Evolutionary conservation across 2,113 vertebrate species (phyloP), one percentile per base, ranked within the genome.

Genomic region (Caranx ignobilis): DNA sequence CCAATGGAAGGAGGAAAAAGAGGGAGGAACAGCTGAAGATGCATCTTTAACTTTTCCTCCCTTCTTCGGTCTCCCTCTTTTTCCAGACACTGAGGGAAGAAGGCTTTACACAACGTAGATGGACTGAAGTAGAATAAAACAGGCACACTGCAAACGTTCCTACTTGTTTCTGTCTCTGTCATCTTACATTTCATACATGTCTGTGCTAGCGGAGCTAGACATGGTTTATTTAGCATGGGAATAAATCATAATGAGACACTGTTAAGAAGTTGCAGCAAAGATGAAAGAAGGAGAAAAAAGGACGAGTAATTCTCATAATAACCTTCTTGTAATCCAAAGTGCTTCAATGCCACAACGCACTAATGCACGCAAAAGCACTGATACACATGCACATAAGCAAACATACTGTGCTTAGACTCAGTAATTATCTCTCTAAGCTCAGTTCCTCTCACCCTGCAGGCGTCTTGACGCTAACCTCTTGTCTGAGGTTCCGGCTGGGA

Each of bases 381-480:
- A 75, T 47, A 52, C 26, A 13, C 69, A 59, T 34, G 32, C 81
- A 82, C 59, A 62, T 31, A 39, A 65, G 68, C 34, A 85, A 84
- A 82, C 75, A 77, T 12, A 45, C 61, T 47, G 43, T 66, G 70
- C 72, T 73, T 56, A 81, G 71, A 66, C 71, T 60, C 12, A 31
- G 76, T 65, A 75, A 92, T 92, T 91, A 79, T 83, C 78, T 55
- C 2, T 19, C 77, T 89, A 60, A 89, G 32, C 79, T 68, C 64
- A 45, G 57, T 83, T 87, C 76, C 80, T 74, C 55, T 91, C 37
- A 48, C 79, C 81, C 87, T 55, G 68, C 92, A 99, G 98, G 81
- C 97, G 97, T 79, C 95, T 99, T 59, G 98, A 99, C 78, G 98
- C 98, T 18, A 99, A 99, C 93, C 95, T 98, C 79, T 95, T 99